Evolutionary conservation across 2,797 vertebrate species (phyloP).

Genomic region (Anomalospiza imberbis): DNA sequence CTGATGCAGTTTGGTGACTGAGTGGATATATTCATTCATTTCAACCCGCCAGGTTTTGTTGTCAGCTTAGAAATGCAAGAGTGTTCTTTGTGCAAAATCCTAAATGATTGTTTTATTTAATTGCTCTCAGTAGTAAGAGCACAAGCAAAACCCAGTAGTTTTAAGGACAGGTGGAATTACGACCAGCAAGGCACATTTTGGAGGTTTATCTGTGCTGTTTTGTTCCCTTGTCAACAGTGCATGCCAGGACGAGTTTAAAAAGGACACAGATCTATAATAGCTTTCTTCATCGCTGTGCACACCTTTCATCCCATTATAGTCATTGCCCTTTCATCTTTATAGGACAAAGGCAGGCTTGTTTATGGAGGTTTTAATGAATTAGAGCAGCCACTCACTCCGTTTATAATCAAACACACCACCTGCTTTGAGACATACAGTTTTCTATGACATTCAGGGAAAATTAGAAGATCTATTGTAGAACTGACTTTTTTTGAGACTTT

Average conservation of each 20-base stretch:
- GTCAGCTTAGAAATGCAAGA: background rate
- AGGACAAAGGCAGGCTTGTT: conserved; percentile 78
- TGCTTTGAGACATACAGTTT: conserved; percentile 64
- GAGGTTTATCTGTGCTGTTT: conserved; percentile 48
- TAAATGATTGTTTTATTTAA: background rate
- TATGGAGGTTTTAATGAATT: conserved; percentile 66
- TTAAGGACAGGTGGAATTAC: conserved; percentile 41
- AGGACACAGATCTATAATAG: conserved; percentile 68
- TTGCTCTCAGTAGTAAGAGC: background rate
- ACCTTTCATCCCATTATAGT: conserved; percentile 76
- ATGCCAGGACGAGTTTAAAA: conserved; percentile 68
- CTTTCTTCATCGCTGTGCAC: conserved; percentile 69
- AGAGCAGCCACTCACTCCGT: conserved; percentile 47
- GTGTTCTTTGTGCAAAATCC: background rate
- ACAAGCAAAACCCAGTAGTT: background rate
- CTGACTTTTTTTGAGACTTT: conserved; percentile 31
- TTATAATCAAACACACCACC: conserved; percentile 50
- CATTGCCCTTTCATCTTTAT: conserved; percentile 73
- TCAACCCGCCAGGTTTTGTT: background rate
- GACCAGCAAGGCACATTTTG: conserved; percentile 1
- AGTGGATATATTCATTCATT: background rate
- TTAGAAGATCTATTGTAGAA: conserved; percentile 61
- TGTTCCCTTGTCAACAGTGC: conserved; percentile 65
- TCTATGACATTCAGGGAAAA: conserved; percentile 58
- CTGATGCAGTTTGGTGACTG: fast-evolving